These are phyloP conservation scores for Odontomachus brunneus DNA, from an alignment of 1,140 invertebrate genomes.

Conservation along the genomic window DNA sequence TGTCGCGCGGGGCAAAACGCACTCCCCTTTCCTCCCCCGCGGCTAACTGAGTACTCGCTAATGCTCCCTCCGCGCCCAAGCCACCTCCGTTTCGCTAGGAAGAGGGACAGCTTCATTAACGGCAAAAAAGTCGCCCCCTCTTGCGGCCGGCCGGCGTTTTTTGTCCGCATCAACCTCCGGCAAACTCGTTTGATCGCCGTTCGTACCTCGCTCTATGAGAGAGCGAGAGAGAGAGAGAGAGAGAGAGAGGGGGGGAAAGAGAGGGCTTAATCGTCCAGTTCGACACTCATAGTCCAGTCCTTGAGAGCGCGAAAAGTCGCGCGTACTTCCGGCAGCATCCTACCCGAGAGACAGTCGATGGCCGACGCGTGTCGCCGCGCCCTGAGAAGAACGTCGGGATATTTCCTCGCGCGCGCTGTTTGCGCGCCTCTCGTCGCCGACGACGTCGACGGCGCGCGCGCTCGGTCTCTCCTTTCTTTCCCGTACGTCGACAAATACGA, in stretches of 20 bases:
- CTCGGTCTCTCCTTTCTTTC: constrained; percentile 35
- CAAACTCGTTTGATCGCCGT: not conserved
- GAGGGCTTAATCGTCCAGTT: not conserved
- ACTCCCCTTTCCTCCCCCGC: constrained; percentile 7
- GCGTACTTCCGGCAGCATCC: too few species aligned
- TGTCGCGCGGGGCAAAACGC: constrained; percentile 70
- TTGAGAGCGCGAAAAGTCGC: not conserved
- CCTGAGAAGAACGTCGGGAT: constrained; percentile 33
- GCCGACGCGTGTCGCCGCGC: constrained; percentile 6
- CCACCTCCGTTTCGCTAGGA: not conserved
- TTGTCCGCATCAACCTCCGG: constrained; percentile 23
- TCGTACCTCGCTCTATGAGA: too few species aligned
- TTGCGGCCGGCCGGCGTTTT: constrained; percentile 38
- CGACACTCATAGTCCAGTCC: too few species aligned
- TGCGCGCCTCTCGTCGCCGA: constrained; percentile 18
- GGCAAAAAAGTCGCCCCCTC: constrained; percentile 57
- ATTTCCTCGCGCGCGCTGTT: constrained; percentile 26
- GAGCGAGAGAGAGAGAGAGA: too few species aligned
- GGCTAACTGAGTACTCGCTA: constrained; percentile 54
- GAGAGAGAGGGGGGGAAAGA: too few species aligned
- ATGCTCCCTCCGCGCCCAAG: constrained; percentile 52
- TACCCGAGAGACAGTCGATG: not conserved
- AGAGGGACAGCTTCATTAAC: constrained; percentile 75
- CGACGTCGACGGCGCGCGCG: too few species aligned
- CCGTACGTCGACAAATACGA: constrained; percentile 66